Percentiles rank a stretch among this genome's conserved stretches.
Conservation (phyloP, 1,140 invertebrate genomes). For the Doryteuthis pealeii region DNA sequence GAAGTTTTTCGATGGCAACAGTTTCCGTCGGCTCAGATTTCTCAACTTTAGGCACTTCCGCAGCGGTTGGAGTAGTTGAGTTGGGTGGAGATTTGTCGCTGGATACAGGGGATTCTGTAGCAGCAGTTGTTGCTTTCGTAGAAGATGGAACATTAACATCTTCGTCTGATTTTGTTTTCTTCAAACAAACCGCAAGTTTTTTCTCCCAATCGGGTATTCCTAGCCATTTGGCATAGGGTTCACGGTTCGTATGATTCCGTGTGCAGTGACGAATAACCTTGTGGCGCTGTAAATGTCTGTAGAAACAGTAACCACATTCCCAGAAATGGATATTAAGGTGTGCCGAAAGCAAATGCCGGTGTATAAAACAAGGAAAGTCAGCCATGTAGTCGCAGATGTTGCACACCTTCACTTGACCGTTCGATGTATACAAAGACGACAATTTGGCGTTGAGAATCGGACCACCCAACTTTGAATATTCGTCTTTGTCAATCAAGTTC, state of each 20-base stretch:
- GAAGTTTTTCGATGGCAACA: not conserved
- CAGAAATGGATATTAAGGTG: not conserved
- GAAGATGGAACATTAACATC: no score
- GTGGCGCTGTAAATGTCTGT: not conserved
- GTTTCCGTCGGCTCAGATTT: not conserved
- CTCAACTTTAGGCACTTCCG: not conserved
- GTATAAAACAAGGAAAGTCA: not conserved
- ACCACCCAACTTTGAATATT: not conserved
- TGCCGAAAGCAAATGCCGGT: not conserved
- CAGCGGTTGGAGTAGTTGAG: not conserved
- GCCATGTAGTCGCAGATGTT: not conserved
- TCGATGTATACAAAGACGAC: not conserved
- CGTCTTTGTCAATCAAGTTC: not conserved
- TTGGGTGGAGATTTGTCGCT: not conserved
- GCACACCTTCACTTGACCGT: not conserved
- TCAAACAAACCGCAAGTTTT: not conserved
- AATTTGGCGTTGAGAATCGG: not conserved
- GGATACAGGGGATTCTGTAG: not conserved
- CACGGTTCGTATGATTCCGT: not conserved
- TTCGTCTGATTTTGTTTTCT: not conserved
- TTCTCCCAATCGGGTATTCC: not conserved
- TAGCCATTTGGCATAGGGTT: not conserved
- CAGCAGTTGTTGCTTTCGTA: not conserved
- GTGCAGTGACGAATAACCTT: not conserved
- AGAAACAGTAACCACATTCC: conserved; percentile 4